phyloP scores from a whole-genome alignment of 2,888 invertebrate genomes.

The Drosophila fungiperda region DNA sequence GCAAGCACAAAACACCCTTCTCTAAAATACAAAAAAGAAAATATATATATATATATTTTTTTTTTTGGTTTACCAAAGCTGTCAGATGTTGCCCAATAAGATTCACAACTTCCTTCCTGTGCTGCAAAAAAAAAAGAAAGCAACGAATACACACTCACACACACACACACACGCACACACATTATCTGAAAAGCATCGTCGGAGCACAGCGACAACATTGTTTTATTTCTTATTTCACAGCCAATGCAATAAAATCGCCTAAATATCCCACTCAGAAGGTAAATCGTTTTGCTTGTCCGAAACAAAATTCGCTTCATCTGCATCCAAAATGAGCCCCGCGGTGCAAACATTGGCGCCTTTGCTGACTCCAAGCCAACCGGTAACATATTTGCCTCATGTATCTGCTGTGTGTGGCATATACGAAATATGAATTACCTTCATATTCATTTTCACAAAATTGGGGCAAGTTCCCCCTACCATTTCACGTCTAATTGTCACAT shows the following conservation, averaged over 20 bases:
- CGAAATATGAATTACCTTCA: conserved; percentile 15
- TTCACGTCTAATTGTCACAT: neutral
- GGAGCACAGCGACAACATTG: conserved; percentile 68
- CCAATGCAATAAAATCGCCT: conserved; percentile 69
- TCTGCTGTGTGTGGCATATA: conserved; percentile 3
- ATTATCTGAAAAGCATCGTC: conserved; percentile 6
- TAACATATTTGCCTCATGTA: neutral
- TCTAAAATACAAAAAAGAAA: conserved; percentile 8
- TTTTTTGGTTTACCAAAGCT: conserved; percentile 60
- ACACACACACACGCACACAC: neutral
- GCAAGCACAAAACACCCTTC: conserved; percentile 15
- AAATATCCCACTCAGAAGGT: conserved; percentile 61
- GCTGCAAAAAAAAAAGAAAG: conserved; percentile 51
- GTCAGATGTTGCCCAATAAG: conserved; percentile 63
- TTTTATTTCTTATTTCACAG: conserved; percentile 78
- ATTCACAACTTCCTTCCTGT: conserved; percentile 75
- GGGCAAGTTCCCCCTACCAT: neutral
- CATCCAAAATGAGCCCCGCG: conserved; percentile 73
- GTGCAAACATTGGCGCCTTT: conserved; percentile 83
- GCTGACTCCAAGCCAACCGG: conserved; percentile 34
- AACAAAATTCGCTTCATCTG: conserved; percentile 66
- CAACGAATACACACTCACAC: conserved; percentile 23
- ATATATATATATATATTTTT: neutral
- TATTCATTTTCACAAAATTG: neutral
- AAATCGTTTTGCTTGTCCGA: conserved; percentile 62